phyloP scores from a whole-genome alignment of 2,113 vertebrate species.

The Reinhardtius hippoglossoides region DNA sequence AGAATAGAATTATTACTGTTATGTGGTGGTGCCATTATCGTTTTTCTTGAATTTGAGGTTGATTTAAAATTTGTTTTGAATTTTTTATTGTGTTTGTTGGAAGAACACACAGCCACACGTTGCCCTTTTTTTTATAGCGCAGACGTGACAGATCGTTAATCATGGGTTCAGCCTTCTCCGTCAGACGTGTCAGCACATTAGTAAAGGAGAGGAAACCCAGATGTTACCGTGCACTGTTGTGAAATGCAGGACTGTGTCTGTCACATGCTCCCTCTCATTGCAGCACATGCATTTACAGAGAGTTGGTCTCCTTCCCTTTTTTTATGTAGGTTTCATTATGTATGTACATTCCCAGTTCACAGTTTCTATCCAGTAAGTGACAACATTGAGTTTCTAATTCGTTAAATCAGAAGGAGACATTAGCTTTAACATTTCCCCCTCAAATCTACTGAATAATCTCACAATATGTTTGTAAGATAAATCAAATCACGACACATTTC shows the following conservation, averaged over 20 bases:
- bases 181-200: conserved; percentile 62
- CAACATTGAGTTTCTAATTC: background rate
- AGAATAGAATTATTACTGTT: background rate
- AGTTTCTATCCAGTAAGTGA: background rate
- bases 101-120: background rate
- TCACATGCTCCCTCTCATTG: conserved; percentile 72
- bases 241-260: conserved; percentile 58
- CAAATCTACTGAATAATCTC: conserved; percentile 27
- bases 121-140: conserved; percentile 15
- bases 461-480: background rate
- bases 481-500: background rate
- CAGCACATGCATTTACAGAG: conserved; percentile 24
- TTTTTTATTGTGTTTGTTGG: background rate
- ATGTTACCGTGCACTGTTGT: conserved; percentile 64
- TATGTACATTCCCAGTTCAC: background rate
- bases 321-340: conserved; percentile 25
- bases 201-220: conserved; percentile 40
- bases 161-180: conserved; percentile 50
- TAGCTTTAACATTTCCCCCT: conserved; percentile 3
- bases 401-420: conserved; percentile 3
- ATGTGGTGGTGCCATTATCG: no score
- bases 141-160: conserved; percentile 42
- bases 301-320: conserved; percentile 54
- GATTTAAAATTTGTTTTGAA: background rate
- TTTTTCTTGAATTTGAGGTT: no score